Evolutionary conservation across 2,888 invertebrate species (phyloP).

Genomic region (Limnephilus auricula): DNA sequence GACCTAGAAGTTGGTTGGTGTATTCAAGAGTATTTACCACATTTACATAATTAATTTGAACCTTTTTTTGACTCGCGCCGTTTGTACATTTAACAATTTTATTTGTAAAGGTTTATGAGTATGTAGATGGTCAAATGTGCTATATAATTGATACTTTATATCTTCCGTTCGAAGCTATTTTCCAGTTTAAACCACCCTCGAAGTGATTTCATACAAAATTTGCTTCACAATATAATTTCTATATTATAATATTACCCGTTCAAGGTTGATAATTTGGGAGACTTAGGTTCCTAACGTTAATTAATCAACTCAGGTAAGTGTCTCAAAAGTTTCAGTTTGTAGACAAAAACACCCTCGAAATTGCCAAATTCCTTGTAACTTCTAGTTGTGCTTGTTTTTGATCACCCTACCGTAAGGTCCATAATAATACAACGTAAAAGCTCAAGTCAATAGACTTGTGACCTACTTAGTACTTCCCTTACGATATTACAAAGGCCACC

Average conservation of each 20-base stretch:
- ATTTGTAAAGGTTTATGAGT: no score
- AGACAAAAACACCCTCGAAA: background rate
- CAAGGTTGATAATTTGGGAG: background rate
- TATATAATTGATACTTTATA: no score
- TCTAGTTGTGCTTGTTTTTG: background rate
- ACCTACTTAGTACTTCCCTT: background rate
- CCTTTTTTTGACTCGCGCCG: no score
- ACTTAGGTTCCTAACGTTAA: background rate
- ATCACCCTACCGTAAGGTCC: background rate
- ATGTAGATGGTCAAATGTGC: no score
- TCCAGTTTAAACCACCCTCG: no score
- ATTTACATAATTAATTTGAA: no score
- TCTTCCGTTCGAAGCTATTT: no score
- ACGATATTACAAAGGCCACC: background rate
- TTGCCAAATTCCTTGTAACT: background rate
- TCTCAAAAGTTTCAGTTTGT: background rate
- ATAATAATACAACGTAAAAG: background rate
- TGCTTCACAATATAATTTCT: background rate
- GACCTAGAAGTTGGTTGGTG: no score
- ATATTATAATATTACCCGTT: background rate
- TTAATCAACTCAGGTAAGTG: background rate
- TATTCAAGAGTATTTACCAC: no score
- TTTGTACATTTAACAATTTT: no score
- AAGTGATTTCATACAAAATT: no score
- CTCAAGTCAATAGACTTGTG: background rate